These are phyloP conservation scores for Semibalanus balanoides DNA, from an alignment of 1,140 invertebrate genomes.

Conservation along the genomic window DNA sequence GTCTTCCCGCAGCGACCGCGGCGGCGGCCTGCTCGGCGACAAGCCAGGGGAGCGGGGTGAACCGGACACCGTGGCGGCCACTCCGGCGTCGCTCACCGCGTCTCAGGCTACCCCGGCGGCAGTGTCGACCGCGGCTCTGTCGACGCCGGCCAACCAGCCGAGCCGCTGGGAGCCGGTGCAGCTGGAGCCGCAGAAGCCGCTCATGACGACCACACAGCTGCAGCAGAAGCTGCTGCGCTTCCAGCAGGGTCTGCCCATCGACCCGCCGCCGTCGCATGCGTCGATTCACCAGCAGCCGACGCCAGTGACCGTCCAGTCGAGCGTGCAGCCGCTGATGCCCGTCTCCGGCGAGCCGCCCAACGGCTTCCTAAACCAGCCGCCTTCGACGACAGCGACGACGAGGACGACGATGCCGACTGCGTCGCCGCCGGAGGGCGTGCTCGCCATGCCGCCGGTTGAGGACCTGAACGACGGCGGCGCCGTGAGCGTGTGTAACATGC, in stretches of 20 bases:
- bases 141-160: not conserved
- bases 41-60: not conserved
- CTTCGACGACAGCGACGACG: no score
- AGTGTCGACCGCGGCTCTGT: not conserved
- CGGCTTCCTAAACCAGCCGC: not conserved
- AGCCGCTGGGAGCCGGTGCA: not conserved
- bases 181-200: no score
- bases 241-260: not conserved
- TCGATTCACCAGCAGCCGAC: no score
- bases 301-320: no score
- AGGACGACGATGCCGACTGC: no score
- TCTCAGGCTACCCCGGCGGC: no score
- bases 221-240: not conserved
- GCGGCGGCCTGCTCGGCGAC: not conserved
- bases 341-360: not conserved
- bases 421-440: no score
- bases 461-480: not conserved
- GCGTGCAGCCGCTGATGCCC: not conserved
- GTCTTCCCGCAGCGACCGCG: not conserved
- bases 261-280: no score
- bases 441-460: not conserved
- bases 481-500: conserved; percentile 51
- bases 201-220: not conserved
- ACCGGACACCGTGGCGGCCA: not conserved
- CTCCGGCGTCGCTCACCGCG: no score